Percentiles rank a stretch among this genome's conserved stretches.
These are phyloP conservation scores for Agrotis clavis DNA, from an alignment of 2,888 invertebrate genomes.

Conservation along the genomic window DNA sequence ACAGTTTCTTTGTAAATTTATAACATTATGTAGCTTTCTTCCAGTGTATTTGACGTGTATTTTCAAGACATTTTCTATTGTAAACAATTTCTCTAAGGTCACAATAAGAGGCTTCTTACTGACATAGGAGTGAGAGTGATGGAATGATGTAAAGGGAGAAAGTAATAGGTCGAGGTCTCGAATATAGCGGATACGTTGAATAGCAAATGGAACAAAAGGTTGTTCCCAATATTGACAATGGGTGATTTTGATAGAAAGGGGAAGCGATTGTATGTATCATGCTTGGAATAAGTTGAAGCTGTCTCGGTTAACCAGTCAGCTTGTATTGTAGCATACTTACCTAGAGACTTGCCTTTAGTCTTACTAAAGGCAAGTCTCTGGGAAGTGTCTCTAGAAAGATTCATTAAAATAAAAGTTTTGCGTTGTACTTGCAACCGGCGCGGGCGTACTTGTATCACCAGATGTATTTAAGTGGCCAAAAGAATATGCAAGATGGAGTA, in stretches of 20 bases:
- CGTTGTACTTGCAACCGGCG: too few species aligned
- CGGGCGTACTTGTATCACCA: too few species aligned
- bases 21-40: constrained; percentile 33
- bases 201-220: constrained; percentile 30
- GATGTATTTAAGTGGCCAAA: too few species aligned
- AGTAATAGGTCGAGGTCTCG: constrained; percentile 49
- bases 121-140: constrained; percentile 43
- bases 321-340: background rate
- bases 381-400: too few species aligned
- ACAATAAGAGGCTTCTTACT: constrained; percentile 40
- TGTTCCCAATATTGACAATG: constrained; percentile 31
- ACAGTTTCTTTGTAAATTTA: constrained; percentile 27
- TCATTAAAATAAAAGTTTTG: too few species aligned
- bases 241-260: background rate
- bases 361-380: background rate
- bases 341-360: background rate
- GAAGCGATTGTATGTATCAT: too few species aligned
- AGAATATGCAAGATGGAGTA: too few species aligned
- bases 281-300: background rate
- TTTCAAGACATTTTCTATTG: constrained; percentile 44
- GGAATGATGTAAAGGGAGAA: constrained; percentile 48
- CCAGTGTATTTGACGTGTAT: constrained; percentile 24
- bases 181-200: constrained; percentile 29
- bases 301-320: background rate
- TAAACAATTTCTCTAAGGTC: constrained; percentile 52